Evolutionary conservation across 2,797 vertebrate species (phyloP), one percentile per base, ranked within the genome.

Genomic region (Myotis pilosus): DNA sequence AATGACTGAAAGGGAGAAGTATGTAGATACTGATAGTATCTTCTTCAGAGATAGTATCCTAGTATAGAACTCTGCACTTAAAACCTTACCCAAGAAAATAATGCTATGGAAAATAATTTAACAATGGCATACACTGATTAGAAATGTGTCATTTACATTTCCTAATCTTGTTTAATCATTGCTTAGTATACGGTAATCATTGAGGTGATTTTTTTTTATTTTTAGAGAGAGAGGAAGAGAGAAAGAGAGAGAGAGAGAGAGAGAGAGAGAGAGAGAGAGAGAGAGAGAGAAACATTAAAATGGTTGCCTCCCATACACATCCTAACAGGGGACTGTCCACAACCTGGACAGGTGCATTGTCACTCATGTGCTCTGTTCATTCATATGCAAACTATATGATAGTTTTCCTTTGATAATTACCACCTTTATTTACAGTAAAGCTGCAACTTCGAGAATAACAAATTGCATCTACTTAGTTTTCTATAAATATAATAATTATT

Each of bases 391-490:
- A 96, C 82, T 81, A 28, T 88, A 69, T 62, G 28, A 30, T 30
- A 72, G 41, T 87, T 94, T 94, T 89, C 76, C 36, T 92, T 47
- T 55, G 79, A 93, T 97, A 97, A 96, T 97, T 92, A 91, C 41
- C 86, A 94, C 60, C n/a, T 93, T 94, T 95, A 94, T 96, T 96
- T 95, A 96, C 92, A 96, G 91, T 74, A 94, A 96, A 95, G 47
- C 72, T 96, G 47, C 74, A 96, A 89, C 75, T 91, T 64, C 93
- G 75, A 93, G 84, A 96, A 93, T 94, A 96, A 85, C 17, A 74
- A 87, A 87, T 25, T 72, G n/a, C 41, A 91, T 83, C 36, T 94
- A 87, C 68, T 80, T 69, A 92, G 68, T 55, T 94, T 93, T 84
- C 86, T 91, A 87, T 92, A 96, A 96, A 91, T 96, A 96, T 72